Conservation (phyloP, 1,140 invertebrate genomes). For the Leptinotarsa lineolata region DNA sequence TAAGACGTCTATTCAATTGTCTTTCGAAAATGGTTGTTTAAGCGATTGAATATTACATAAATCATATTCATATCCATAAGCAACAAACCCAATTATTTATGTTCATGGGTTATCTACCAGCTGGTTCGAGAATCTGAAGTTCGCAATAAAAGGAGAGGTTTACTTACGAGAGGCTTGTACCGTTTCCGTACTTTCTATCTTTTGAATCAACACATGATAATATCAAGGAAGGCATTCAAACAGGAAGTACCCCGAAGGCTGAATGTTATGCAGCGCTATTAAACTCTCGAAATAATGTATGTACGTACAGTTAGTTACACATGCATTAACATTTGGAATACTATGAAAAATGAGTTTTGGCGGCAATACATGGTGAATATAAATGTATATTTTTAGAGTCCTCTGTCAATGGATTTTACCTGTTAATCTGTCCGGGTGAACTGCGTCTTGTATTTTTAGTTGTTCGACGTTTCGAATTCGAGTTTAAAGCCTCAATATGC, state of each 20-base stretch:
- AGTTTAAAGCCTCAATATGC: too few species aligned
- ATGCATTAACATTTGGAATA: constrained; percentile 1
- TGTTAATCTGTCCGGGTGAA: too few species aligned
- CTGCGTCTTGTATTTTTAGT: too few species aligned
- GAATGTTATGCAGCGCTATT: neutral
- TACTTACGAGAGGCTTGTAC: neutral
- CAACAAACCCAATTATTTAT: constrained; percentile 6
- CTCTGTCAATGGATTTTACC: too few species aligned
- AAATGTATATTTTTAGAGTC: too few species aligned
- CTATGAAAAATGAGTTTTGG: neutral
- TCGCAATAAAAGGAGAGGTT: constrained; percentile 8
- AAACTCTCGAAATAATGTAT: constrained; percentile 4
- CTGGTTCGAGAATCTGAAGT: neutral
- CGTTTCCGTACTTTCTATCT: constrained; percentile 8
- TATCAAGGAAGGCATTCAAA: constrained; percentile 1
- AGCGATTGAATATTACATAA: neutral
- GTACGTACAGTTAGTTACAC: constrained; percentile 6
- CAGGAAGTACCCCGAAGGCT: constrained; percentile 4
- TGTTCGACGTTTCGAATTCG: too few species aligned
- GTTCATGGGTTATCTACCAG: neutral
- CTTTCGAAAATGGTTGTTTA: too few species aligned
- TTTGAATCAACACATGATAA: constrained; percentile 3
- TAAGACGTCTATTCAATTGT: too few species aligned
- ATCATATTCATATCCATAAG: neutral
- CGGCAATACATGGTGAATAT: too few species aligned